These are phyloP conservation scores for Tylochromis polylepis DNA, from an alignment of 2,113 vertebrate genomes.

Conservation along the genomic window DNA sequence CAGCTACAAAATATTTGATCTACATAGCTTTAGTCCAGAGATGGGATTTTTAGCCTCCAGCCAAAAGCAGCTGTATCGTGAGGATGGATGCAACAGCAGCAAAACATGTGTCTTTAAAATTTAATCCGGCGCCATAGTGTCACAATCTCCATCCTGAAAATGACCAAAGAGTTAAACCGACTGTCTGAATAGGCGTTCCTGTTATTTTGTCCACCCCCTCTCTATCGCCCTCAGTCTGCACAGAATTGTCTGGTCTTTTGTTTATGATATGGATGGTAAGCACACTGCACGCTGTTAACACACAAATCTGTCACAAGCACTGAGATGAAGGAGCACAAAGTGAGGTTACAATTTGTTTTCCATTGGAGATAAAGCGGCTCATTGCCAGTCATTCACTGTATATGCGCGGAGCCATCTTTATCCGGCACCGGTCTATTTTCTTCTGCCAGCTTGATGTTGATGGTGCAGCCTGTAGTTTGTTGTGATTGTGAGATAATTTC, in stretches of 20 bases:
- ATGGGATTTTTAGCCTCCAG: neutral
- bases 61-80: neutral
- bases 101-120: neutral
- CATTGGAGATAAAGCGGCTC: neutral
- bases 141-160: neutral
- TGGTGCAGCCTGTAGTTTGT: conserved; percentile 44
- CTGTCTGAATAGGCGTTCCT: neutral
- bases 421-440: neutral
- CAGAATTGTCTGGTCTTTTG: neutral
- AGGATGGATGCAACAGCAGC: neutral
- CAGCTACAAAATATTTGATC: neutral
- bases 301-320: neutral
- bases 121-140: neutral
- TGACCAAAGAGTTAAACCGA: neutral
- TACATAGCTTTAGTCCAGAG: neutral
- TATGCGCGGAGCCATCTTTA: neutral
- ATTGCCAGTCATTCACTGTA: neutral
- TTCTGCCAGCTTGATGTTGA: neutral
- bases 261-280: neutral
- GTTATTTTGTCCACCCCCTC: neutral
- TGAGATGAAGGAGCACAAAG: neutral
- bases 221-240: neutral
- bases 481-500: conserved; percentile 62
- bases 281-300: neutral
- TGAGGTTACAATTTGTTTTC: neutral